phyloP scores from a whole-genome alignment of 2,113 vertebrate species.

The Brachyhypopomus occidentalis region DNA sequence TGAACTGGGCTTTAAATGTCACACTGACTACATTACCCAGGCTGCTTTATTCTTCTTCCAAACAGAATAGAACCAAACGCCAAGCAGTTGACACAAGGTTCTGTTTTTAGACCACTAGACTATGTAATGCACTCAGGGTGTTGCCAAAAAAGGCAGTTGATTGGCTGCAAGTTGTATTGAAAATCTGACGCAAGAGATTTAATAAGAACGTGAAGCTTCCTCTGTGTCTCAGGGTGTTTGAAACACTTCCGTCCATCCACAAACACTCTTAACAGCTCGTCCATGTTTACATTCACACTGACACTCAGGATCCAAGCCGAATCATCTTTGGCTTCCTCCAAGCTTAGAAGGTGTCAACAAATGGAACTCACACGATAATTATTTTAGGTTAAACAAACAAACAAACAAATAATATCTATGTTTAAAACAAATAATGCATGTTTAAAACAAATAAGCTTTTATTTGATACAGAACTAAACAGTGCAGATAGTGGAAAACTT shows the following conservation, averaged over 20 bases:
- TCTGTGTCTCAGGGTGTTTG: not conserved
- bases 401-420: not conserved
- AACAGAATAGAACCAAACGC: not conserved
- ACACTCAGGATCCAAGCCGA: no score
- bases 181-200: not conserved
- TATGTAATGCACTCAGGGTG: slow-evolving; percentile 21
- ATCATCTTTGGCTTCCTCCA: no score
- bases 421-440: not conserved
- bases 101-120: slow-evolving; percentile 1
- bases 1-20: not conserved
- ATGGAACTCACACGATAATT: no score
- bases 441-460: not conserved
- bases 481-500: not conserved
- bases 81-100: slow-evolving; percentile 10
- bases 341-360: no score
- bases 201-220: not conserved
- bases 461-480: not conserved
- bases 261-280: not conserved
- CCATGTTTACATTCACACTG: no score
- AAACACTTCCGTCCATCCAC: not conserved
- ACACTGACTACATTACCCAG: not conserved
- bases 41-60: not conserved
- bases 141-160: slow-evolving; percentile 24
- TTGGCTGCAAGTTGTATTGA: not conserved
- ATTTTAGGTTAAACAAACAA: not conserved